Conservation (phyloP, 2,797 vertebrate genomes). For the Naso thynnoides region DNA sequence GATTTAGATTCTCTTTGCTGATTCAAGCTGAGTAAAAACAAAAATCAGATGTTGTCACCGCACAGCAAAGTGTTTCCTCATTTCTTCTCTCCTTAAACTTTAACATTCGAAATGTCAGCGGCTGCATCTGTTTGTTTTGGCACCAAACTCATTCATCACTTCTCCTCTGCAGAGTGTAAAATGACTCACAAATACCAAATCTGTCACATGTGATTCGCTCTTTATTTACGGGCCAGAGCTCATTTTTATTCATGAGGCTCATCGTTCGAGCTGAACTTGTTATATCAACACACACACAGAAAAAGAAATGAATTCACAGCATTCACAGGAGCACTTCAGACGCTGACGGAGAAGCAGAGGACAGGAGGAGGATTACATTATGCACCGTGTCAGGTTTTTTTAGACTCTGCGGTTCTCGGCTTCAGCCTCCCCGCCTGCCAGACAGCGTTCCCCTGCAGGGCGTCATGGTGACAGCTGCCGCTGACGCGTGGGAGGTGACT, state of each 20-base stretch:
- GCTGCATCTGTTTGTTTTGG: background rate
- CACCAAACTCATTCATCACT: background rate
- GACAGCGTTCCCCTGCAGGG: constrained; percentile 31
- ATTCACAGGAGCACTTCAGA: background rate
- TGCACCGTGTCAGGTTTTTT: constrained; percentile 27
- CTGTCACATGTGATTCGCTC: background rate
- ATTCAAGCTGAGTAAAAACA: no score
- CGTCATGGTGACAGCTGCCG: constrained; percentile 58
- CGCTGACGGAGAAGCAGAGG: constrained; percentile 6
- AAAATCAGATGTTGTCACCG: no score
- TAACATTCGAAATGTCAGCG: background rate
- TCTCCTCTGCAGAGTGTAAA: background rate
- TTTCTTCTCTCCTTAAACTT: constrained; percentile 1
- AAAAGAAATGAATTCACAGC: background rate
- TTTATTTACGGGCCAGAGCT: background rate
- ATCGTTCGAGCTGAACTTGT: background rate
- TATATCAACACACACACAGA: background rate
- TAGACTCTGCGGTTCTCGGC: constrained; percentile 20
- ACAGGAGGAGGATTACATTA: constrained; percentile 28
- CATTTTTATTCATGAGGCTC: background rate
- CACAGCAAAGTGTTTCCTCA: background rate
- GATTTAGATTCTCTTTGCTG: no score
- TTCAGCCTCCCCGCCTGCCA: constrained; percentile 26
- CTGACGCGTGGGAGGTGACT: constrained; percentile 51
- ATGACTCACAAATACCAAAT: constrained; percentile 18